These are phyloP conservation scores for Redunca redunca DNA, from an alignment of 2,113 vertebrate species.

Conservation along the genomic window DNA sequence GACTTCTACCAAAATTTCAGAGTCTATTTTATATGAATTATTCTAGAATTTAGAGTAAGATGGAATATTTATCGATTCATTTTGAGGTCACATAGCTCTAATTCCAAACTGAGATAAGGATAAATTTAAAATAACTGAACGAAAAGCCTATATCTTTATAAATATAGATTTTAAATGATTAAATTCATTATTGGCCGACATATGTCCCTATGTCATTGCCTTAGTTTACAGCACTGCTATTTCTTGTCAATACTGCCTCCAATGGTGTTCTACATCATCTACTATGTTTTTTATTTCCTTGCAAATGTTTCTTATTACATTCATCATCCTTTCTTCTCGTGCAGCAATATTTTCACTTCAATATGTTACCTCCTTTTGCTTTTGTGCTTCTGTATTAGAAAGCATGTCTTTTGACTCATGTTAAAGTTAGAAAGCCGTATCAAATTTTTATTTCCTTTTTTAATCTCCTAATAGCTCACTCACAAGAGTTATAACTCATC, in stretches of 20 bases:
- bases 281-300: neutral
- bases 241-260: neutral
- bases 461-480: neutral
- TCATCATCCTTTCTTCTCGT: neutral
- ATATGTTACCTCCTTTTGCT: neutral
- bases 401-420: neutral
- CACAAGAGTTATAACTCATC: neutral
- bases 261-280: neutral
- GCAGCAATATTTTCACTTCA: neutral
- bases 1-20: neutral
- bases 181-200: neutral
- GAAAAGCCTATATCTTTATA: neutral
- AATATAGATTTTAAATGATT: neutral
- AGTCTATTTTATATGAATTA: neutral
- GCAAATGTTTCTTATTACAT: neutral
- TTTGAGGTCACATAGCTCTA: neutral
- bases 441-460: neutral
- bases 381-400: neutral
- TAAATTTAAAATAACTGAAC: neutral
- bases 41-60: neutral
- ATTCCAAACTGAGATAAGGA: neutral
- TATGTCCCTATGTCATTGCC: neutral
- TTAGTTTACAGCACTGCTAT: neutral
- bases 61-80: neutral
- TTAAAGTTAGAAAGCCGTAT: neutral